phyloP scores from a whole-genome alignment of 2,113 vertebrate species.

The Eleginops maclovinus region DNA sequence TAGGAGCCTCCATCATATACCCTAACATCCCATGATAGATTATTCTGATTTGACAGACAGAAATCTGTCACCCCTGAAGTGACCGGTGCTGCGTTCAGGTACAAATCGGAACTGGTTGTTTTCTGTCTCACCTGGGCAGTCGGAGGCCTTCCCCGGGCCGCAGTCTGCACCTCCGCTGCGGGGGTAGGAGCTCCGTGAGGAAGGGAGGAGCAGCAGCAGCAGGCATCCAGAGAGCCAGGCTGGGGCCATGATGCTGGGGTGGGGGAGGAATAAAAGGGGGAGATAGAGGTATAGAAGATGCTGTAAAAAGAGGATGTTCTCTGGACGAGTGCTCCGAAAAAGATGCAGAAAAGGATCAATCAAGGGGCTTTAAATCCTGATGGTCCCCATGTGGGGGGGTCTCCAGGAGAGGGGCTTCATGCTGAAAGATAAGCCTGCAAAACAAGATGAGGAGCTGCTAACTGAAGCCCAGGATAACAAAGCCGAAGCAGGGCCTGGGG shows the following conservation, averaged over 20 bases:
- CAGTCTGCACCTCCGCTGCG: constrained; percentile 76
- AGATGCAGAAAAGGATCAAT: neutral
- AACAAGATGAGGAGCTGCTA: neutral
- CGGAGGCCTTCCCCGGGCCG: constrained; percentile 77
- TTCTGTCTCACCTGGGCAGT: constrained; percentile 83
- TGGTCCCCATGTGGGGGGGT: too few relatives aligned
- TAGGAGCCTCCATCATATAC: too few relatives aligned
- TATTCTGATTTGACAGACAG: too few relatives aligned
- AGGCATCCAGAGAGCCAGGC: constrained; percentile 57
- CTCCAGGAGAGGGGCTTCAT: neutral
- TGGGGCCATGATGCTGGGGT: constrained; percentile 66
- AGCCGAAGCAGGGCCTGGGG: constrained; percentile 67
- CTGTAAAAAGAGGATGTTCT: too few relatives aligned
- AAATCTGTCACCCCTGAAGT: neutral
- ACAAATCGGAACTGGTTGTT: neutral
- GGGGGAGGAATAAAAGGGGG: neutral
- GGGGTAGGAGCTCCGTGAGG: constrained; percentile 80
- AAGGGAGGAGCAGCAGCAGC: constrained; percentile 76
- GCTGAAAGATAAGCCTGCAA: neutral
- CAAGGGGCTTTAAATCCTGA: neutral
- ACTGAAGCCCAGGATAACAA: constrained; percentile 57
- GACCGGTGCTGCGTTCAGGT: constrained; percentile 6
- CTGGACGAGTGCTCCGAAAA: too few relatives aligned
- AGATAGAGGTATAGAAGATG: neutral
- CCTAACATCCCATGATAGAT: too few relatives aligned